Evolutionary conservation across 64 coral and sea anemone species (phyloP).

Genomic region (Exaiptasia diaphana): DNA sequence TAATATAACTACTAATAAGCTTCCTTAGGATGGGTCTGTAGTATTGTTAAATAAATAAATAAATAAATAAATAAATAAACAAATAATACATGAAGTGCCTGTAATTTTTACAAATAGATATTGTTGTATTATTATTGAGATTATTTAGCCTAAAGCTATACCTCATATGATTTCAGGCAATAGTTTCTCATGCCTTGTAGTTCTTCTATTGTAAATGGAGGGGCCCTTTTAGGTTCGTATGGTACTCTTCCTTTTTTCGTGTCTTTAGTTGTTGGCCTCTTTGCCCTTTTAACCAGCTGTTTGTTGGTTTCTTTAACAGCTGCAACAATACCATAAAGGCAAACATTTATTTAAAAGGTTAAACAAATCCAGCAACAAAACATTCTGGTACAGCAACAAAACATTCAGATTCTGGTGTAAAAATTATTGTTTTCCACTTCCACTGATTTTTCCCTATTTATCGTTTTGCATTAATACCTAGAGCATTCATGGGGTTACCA

Average conservation of each 20-base stretch:
- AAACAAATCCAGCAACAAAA: not conserved
- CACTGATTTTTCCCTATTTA: not conserved
- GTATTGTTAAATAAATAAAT: no score
- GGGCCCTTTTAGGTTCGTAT: conserved; percentile 48
- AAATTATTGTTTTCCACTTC: not conserved
- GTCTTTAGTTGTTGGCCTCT: conserved; percentile 4
- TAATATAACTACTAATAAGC: no score
- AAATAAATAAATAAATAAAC: no score
- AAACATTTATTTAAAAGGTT: not conserved
- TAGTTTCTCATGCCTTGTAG: not conserved
- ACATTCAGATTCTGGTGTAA: not conserved
- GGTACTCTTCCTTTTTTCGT: not conserved
- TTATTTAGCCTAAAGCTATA: no score
- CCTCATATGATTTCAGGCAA: conserved; percentile 34
- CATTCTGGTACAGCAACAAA: not conserved
- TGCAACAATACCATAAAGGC: not conserved
- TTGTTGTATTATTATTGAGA: no score
- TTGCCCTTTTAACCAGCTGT: conserved; percentile 3
- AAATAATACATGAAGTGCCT: no score
- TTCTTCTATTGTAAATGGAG: conserved; percentile 1
- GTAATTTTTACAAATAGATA: no score
- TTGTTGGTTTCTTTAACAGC: conserved; percentile 27
- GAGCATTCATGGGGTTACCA: conserved; percentile 36
- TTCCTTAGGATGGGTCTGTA: no score
- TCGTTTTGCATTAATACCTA: not conserved